Conservation (phyloP, 2,888 invertebrate species). For the Stictocephala bisonia region DNA sequence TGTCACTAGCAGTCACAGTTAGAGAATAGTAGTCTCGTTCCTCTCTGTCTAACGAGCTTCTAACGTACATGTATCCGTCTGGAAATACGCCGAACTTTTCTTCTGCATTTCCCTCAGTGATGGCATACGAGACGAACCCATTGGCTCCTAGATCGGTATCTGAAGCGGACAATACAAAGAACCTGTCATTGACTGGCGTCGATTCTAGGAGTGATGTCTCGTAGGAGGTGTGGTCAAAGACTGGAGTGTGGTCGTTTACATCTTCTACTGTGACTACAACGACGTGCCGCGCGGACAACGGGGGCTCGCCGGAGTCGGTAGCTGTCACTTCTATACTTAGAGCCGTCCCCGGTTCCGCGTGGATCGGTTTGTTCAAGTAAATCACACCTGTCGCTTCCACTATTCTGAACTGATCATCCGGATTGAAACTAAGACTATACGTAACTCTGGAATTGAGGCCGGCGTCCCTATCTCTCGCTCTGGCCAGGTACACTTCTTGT, state of each 20-base stretch:
- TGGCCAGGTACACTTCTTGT: constrained; percentile 89
- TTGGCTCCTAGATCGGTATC: constrained; percentile 89
- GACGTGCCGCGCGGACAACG: constrained; percentile 79
- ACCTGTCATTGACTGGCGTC: constrained; percentile 89
- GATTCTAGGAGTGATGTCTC: constrained; percentile 93
- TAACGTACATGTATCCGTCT: constrained; percentile 91
- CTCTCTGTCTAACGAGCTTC: constrained; percentile 88
- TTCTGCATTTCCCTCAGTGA: constrained; percentile 87
- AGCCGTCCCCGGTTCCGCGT: constrained; percentile 77
- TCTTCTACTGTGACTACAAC: constrained; percentile 82
- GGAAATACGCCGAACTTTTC: constrained; percentile 94
- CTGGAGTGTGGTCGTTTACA: constrained; percentile 95
- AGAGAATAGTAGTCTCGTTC: constrained; percentile 91
- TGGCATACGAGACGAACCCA: constrained; percentile 82
- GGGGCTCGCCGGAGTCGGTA: constrained; percentile 83
- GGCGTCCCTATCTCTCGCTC: constrained; percentile 88
- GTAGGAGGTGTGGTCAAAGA: constrained; percentile 91
- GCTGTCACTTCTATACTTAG: constrained; percentile 84
- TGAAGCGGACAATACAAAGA: constrained; percentile 89
- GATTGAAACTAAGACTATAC: constrained; percentile 84
- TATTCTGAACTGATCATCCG: constrained; percentile 84
- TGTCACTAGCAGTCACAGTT: constrained; percentile 85
- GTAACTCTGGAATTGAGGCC: constrained; percentile 89
- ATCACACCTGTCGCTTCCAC: constrained; percentile 89
- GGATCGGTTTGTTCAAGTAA: constrained; percentile 83